phyloP scores from a whole-genome alignment of 2,113 vertebrate genomes.

The Harpagus bidentatus region DNA sequence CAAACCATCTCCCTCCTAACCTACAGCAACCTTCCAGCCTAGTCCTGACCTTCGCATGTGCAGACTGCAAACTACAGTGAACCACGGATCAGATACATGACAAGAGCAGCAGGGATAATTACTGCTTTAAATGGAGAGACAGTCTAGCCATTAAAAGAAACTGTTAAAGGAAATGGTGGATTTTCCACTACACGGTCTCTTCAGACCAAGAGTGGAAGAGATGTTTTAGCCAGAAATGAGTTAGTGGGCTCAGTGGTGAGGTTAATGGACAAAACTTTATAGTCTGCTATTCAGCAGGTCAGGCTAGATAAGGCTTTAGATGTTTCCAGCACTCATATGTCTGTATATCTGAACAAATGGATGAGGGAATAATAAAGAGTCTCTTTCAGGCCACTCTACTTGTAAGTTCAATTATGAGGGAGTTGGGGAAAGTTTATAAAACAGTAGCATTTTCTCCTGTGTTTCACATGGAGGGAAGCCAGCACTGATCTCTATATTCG shows the following conservation, averaged over 20 bases:
- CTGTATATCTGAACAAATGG: background rate
- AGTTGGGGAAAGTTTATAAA: background rate
- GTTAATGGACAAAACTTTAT: background rate
- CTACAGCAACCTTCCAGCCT: background rate
- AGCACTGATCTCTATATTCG: background rate
- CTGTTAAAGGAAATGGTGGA: background rate
- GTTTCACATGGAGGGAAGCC: background rate
- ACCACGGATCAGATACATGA: rapidly evolving
- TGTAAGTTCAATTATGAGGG: background rate
- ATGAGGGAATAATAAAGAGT: background rate
- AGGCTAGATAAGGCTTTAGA: background rate
- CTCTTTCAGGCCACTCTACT: background rate
- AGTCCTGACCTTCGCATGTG: rapidly evolving
- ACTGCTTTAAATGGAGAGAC: background rate
- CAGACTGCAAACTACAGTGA: background rate
- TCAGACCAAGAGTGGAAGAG: background rate
- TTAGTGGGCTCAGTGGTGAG: background rate
- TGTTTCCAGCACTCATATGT: background rate
- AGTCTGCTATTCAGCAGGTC: background rate
- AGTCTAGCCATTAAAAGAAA: background rate
- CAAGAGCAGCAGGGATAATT: background rate
- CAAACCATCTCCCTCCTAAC: background rate
- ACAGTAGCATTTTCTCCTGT: background rate
- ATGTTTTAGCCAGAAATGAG: background rate
- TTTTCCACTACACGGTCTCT: background rate